phyloP scores from a whole-genome alignment of 1,140 invertebrate species.

The Coenobita brevimanus region DNA sequence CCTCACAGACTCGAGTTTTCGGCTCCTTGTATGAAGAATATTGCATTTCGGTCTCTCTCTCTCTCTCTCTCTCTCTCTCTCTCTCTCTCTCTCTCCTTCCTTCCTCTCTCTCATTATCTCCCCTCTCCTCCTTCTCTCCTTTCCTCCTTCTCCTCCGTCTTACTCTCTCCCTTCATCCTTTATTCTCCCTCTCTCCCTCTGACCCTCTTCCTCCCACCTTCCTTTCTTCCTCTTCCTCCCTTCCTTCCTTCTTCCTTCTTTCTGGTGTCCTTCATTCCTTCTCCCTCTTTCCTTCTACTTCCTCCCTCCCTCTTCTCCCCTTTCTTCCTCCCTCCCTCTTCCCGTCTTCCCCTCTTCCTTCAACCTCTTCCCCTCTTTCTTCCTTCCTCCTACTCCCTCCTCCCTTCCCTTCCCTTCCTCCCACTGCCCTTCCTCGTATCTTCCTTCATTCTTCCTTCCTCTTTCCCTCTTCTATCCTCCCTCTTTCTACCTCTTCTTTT shows the following conservation, averaged over 20 bases:
- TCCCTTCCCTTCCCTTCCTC: too few species aligned
- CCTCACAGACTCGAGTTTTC: too few species aligned
- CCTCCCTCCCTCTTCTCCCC: not conserved
- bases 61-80: too few species aligned
- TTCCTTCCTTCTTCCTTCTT: not conserved
- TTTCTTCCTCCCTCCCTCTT: not conserved
- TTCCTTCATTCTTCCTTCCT: not conserved
- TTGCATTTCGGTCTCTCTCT: too few species aligned
- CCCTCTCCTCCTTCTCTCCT: not conserved
- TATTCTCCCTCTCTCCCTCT: slow-evolving; percentile 11
- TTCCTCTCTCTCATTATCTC: too few species aligned
- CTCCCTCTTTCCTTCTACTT: not conserved
- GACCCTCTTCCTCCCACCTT: not conserved
- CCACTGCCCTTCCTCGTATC: not conserved
- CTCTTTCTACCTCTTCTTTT: not conserved
- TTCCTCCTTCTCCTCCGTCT: not conserved
- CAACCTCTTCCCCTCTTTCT: too few species aligned
- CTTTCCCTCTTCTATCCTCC: not conserved
- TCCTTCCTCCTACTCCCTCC: not conserved
- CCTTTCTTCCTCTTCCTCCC: not conserved
- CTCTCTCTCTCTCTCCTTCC: slow-evolving; percentile 1
- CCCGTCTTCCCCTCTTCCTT: not conserved
- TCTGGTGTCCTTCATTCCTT: not conserved
- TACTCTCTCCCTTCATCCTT: not conserved
- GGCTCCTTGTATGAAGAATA: too few species aligned